Evolutionary conservation across 2,113 vertebrate species (phyloP).

Genomic region (Chelonoidis abingdonii): DNA sequence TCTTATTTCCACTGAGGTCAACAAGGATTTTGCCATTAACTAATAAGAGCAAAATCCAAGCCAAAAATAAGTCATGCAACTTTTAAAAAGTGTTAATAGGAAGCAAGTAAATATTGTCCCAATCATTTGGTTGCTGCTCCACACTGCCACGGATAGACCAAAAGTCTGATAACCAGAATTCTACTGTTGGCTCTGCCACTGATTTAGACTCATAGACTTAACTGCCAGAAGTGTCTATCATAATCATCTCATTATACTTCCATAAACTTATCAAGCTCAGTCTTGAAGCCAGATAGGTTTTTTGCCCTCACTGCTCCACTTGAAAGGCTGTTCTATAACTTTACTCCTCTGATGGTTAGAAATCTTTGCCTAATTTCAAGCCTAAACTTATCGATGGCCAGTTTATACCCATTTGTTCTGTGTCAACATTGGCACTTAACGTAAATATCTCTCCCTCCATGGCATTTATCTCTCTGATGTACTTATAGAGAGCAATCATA

Average conservation of each 20-base stretch:
- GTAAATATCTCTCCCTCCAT: background rate
- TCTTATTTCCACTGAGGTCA: background rate
- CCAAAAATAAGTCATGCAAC: background rate
- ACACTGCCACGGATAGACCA: background rate
- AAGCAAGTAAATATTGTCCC: background rate
- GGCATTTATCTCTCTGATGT: background rate
- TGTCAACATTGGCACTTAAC: background rate
- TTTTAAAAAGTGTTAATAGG: background rate
- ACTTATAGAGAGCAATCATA: background rate
- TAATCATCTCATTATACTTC: background rate
- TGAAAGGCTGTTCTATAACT: background rate
- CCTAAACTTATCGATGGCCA: background rate
- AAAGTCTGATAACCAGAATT: background rate
- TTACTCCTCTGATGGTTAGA: background rate
- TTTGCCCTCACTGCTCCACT: background rate
- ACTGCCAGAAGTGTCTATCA: background rate
- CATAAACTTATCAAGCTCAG: background rate
- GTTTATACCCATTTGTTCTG: background rate
- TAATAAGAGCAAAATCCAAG: fast-evolving
- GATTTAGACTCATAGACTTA: background rate
- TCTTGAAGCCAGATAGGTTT: background rate
- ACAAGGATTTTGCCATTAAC: background rate
- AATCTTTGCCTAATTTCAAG: background rate
- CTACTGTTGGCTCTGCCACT: background rate
- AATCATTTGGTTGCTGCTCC: background rate